Base-by-base conservation (phyloP, 2,888 invertebrate genomes). In the Drosophila yooni region DNA sequence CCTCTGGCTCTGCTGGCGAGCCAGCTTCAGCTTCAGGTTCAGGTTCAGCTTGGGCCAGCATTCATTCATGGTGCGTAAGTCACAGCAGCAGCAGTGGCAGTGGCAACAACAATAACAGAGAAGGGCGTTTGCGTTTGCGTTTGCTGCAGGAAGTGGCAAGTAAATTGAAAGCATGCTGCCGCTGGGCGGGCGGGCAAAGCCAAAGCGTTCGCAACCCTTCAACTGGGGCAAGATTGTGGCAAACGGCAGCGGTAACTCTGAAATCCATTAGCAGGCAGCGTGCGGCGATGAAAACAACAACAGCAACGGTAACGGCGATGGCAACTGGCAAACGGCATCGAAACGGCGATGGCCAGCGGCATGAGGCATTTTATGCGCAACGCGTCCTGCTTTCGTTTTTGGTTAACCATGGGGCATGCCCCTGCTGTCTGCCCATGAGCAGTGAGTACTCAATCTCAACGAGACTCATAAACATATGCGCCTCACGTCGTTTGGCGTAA, bases 381-480 rank as follows among this genome's bases (percentile, higher is more conserved):
- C 82, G 89, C 86, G 85, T 86, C 79, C 88, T 87, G 86, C 79
- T 79, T 79, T 75, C 87, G 82, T 91, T 90, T 84, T 92, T 77
- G 92, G 92, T 92, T 92, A 91, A 91, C 91, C 91, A 90, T 89
- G 79, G 76, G 91, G 88, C 86, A 86, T 91, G 80, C 89, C 81
- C 73, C 73, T 74, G 70, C 66, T 76, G 80, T 73, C 69, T 64
- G 63, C 50, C 60, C 40, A 56, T 25, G 25, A 51, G 58, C 40
- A 57, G 56, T 65, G 71, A 77, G 80, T 70, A 70, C 78, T 77
- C 88, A 90, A 90, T 89, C 91, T 91, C 90, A 76, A 91, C 91
- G 83, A 88, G 90, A 84, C 79, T 88, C 82, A 90, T 92, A 91
- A 92, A 91, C 91, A 92, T 92, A 92, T 92, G 92, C 92, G 92